Evolutionary conservation across 2,797 vertebrate genomes (phyloP).

Genomic region (Selene dorsalis): DNA sequence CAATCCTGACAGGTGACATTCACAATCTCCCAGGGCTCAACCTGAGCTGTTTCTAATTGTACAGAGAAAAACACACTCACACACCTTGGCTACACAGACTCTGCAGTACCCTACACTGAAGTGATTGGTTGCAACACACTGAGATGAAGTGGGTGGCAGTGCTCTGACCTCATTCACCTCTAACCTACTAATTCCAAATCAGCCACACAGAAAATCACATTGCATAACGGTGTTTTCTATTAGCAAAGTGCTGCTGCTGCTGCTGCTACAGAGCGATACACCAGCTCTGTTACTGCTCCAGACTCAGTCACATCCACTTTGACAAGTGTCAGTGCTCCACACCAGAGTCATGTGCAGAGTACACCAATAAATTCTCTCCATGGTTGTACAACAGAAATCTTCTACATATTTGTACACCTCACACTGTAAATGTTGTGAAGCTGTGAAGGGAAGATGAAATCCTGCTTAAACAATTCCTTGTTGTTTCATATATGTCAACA

Average conservation of each 20-base stretch:
- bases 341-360: no score
- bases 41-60: conserved; percentile 1
- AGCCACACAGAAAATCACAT: conserved; percentile 51
- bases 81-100: no score
- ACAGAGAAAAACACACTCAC: conserved; percentile 5
- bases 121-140: conserved; percentile 30
- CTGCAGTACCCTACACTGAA: conserved; percentile 9
- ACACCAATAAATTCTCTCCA: no score
- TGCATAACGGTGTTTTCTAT: conserved; percentile 59
- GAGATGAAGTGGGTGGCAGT: conserved; percentile 27
- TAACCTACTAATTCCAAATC: conserved; percentile 55
- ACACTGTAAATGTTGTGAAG: no score
- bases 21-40: neutral
- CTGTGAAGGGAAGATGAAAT: no score
- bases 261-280: conserved; percentile 9
- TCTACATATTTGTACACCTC: no score
- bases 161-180: conserved; percentile 42
- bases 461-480: no score
- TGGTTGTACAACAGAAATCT: no score
- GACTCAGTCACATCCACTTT: conserved; percentile 10
- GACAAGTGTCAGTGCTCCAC: neutral
- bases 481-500: no score
- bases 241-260: conserved; percentile 33
- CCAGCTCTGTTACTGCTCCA: conserved; percentile 16
- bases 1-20: conserved; percentile 19